Conservation (phyloP, 2,113 vertebrate genomes). For the Gambusia holbrooki region DNA sequence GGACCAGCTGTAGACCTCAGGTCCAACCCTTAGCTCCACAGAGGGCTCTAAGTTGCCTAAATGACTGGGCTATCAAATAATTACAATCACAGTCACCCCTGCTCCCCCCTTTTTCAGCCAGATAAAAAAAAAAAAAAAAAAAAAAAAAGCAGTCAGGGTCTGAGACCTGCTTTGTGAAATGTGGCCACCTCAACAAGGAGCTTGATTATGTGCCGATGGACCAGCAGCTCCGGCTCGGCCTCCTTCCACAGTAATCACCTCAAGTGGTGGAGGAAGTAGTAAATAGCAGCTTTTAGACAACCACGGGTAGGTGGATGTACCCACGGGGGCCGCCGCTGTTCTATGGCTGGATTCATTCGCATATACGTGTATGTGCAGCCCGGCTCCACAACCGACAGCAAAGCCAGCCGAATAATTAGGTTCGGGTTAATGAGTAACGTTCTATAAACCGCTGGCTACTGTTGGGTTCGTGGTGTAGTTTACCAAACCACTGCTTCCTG, state of each 20-base stretch:
- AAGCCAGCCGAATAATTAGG: slow-evolving; percentile 47
- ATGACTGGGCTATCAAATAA: slow-evolving; percentile 63
- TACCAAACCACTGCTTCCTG: slow-evolving; percentile 36
- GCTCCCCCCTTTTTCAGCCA: slow-evolving; percentile 11
- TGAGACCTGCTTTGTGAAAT: slow-evolving; percentile 49
- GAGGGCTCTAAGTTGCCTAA: slow-evolving; percentile 61
- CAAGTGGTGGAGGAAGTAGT: slow-evolving; percentile 57
- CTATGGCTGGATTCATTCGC: slow-evolving; percentile 49
- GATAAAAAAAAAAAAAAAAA: slow-evolving; percentile 20
- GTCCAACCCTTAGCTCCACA: slow-evolving; percentile 31
- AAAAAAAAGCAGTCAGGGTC: slow-evolving; percentile 11
- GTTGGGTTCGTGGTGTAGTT: slow-evolving; percentile 11
- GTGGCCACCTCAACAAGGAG: slow-evolving; percentile 58
- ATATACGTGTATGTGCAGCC: slow-evolving; percentile 21
- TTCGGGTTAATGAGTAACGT: slow-evolving; percentile 58
- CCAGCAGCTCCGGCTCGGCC: slow-evolving; percentile 35
- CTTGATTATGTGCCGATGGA: slow-evolving; percentile 58
- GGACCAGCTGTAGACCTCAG: slow-evolving; percentile 50
- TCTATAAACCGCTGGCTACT: slow-evolving; percentile 53
- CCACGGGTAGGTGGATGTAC: slow-evolving; percentile 54
- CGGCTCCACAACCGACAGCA: slow-evolving; percentile 6
- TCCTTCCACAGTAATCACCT: slow-evolving; percentile 49
- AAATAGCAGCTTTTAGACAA: slow-evolving; percentile 65
- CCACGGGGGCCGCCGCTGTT: slow-evolving; percentile 41
- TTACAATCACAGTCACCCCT: slow-evolving; percentile 38